Evolutionary conservation across 2,797 vertebrate species (phyloP), one percentile per base, ranked within the genome.

Genomic region (Sebastes umbrosus): DNA sequence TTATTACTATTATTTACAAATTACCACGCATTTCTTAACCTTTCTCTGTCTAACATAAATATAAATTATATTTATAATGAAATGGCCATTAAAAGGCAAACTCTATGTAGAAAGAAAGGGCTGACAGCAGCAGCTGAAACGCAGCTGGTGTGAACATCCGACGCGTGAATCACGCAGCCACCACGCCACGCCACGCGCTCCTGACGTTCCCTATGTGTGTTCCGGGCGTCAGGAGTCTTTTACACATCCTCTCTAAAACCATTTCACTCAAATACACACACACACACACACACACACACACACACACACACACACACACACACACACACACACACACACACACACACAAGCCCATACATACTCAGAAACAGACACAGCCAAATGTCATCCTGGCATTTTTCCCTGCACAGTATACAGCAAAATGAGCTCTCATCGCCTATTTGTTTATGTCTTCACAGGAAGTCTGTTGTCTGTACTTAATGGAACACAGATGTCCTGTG

Each of bases 341-440:
- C 27, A 36, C 25, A 20, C 4, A 55, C 29, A 73, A 12, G 6
- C 24, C 13, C 32, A 68, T 36, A 62, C 73, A 50, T 32, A 11
- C 12, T 22, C 55, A 73, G 8, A 73, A 22, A 24, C 36, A 84
- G 8, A 73, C 25, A 24, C 36, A 84, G 69, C 79, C 63, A 77
- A 83, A 91, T 88, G 82, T 81, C 81, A 83, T 87, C 50, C 59
- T 90, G 76, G 73, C 81, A 79, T 84, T 84, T 83, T 52, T 74
- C 50, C 60, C 65, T 34, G 54, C 36, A 82, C 80, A 75, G 75
- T 82, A 81, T 88, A 84, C 78, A 93, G 88, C 88, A 93, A 93
- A 93, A 55, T 90, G 79, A 93, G 90, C 84, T 90, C 87, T 90
- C 82, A 93, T 93, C 79, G 81, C 77, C 84, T 85, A 79, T 94